Conservation (phyloP, 2,113 vertebrate genomes). For the Taxidea taxus region DNA sequence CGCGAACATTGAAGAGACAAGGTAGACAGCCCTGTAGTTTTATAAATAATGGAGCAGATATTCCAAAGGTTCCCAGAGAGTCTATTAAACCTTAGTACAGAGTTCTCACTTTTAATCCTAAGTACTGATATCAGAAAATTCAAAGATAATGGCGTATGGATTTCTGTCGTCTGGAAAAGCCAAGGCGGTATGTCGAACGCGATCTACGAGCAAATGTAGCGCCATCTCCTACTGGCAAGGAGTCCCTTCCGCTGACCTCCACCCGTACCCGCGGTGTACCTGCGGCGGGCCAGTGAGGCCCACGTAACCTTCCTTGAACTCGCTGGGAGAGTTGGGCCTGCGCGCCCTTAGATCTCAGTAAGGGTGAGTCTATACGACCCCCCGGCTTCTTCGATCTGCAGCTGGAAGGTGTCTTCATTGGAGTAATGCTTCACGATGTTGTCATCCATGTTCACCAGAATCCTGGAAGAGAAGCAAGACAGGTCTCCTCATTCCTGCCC, state of each 20-base stretch:
- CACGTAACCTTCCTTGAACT: slow-evolving; percentile 40
- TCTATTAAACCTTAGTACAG: neutral
- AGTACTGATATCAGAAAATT: neutral
- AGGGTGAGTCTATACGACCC: slow-evolving; percentile 95
- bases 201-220: neutral
- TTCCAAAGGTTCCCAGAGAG: neutral
- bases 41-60: neutral
- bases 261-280: slow-evolving; percentile 42
- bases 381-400: slow-evolving; percentile 93
- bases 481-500: accelerated
- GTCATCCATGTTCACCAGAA: slow-evolving; percentile 99
- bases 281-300: slow-evolving; percentile 39
- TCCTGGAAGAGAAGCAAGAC: slow-evolving; percentile 81
- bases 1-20: accelerated
- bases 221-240: slow-evolving; percentile 42
- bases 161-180: neutral
- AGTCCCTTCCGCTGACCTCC: neutral
- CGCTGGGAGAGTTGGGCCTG: neutral
- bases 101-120: neutral
- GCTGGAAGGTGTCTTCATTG: slow-evolving; percentile 99
- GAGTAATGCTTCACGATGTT: slow-evolving; percentile 99
- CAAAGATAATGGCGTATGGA: neutral
- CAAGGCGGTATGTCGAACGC: neutral
- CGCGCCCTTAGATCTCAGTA: slow-evolving; percentile 91
- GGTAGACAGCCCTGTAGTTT: neutral